phyloP scores from a whole-genome alignment of 2,797 vertebrate species.

The Liasis olivaceus region DNA sequence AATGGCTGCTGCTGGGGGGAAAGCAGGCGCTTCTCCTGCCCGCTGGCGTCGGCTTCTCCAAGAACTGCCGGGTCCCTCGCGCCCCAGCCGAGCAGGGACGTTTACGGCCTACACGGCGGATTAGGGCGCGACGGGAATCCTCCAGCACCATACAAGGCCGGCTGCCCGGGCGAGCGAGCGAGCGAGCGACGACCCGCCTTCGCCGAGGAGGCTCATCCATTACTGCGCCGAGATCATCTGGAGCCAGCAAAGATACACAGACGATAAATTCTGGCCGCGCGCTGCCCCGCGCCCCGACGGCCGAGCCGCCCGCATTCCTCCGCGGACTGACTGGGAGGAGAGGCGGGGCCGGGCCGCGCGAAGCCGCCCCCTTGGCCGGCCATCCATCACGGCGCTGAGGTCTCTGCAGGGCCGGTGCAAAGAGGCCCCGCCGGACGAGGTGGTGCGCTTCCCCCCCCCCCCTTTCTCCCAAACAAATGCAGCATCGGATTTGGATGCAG shows the following conservation, averaged over 20 bases:
- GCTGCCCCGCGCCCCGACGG: constrained; percentile 67
- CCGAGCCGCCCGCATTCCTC: constrained; percentile 56
- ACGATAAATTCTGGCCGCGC: constrained; percentile 82
- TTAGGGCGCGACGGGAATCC: constrained; percentile 66
- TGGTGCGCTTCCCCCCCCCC: constrained; percentile 69
- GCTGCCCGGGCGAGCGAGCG: constrained; percentile 68
- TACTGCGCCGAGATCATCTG: constrained; percentile 80
- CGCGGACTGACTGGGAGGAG: constrained; percentile 52
- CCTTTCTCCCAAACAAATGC: constrained; percentile 52
- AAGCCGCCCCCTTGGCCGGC: constrained; percentile 50
- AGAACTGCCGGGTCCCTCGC: constrained; percentile 5
- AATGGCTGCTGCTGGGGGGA: constrained; percentile 7
- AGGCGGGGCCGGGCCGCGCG: constrained; percentile 59
- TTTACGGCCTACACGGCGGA: constrained; percentile 70
- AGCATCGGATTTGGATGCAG: constrained; percentile 67
- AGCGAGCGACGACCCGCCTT: constrained; percentile 65
- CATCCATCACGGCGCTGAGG: constrained; percentile 72
- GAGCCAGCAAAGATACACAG: constrained; percentile 92
- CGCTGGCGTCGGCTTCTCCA: not conserved
- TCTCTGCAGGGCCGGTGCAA: constrained; percentile 68
- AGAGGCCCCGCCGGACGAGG: constrained; percentile 65
- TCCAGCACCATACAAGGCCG: constrained; percentile 80
- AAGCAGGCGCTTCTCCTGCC: constrained; percentile 46
- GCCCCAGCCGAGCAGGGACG: constrained; percentile 59
- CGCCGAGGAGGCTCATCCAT: constrained; percentile 80